Base-by-base conservation (phyloP, 2,888 invertebrate species). In the Cryptus viduatorius region DNA sequence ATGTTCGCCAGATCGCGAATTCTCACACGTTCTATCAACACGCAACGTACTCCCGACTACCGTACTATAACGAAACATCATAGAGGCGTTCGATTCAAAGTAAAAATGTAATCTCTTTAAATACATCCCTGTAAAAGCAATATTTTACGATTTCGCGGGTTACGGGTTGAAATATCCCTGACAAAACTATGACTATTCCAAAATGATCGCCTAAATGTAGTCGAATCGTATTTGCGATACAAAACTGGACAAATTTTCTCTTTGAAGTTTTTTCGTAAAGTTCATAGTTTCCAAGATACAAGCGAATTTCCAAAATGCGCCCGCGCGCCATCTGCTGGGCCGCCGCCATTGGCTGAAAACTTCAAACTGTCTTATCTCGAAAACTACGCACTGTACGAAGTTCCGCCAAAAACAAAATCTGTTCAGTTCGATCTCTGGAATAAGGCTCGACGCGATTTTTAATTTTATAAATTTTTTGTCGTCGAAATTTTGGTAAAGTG, bases 1-100 rank as follows among this genome's bases (percentile, higher is more conserved):
- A 82, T 65, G 50, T 81, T 75, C 69, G 81, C 84, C 81, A 84
- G 65, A 65, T 69, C 64, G 59, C 61, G 73, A 76, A 79, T 64
- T 46, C 79, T 75, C 69, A 75, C 78, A 75, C 82, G 75, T 82
- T 79, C 8, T 50, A 44, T 67, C 61, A 46, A 61, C 59, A 61
- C 48, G 12, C 59, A 59, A 59, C 59, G 59, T 14, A 61, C 61
- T 14, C 31, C 61, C 29, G n/a, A 14, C 14, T 12, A 61, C 14
- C 1, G 59, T 14, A n/a, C 29, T n/a, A 61, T 14, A 29, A 14
- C 31, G 61, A 68, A 61, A 61, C 24, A 37, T 59, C 16, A 29
- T 19, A 61, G 1, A 61, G n/a, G 29, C 24, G 72, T 77, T 56
- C 71, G 71, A 77, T 77, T 65, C 44, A 24, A 73, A n/a, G 72